Evolutionary conservation across 2,113 vertebrate genomes (phyloP).

Genomic region (Leiothrix lutea): DNA sequence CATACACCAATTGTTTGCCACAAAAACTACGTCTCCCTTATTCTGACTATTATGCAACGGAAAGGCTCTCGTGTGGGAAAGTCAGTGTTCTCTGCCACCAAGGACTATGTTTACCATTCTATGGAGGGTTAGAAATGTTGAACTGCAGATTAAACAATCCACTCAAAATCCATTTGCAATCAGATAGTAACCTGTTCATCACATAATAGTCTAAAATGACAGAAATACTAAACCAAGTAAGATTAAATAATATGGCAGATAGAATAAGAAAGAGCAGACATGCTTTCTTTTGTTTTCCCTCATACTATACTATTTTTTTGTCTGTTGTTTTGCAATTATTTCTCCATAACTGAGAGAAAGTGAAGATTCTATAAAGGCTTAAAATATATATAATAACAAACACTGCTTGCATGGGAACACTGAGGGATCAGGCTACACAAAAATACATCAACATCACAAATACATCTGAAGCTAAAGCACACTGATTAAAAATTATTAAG

Average conservation of each 20-base stretch:
- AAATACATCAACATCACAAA: not conserved
- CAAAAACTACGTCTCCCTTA: not conserved
- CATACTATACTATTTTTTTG: not conserved
- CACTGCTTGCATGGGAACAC: not conserved
- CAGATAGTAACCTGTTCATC: not conserved
- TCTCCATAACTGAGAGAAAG: not conserved
- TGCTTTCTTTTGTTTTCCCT: not conserved
- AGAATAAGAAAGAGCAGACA: not conserved
- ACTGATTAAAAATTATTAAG: not conserved
- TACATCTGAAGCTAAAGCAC: not conserved
- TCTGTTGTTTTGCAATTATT: not conserved
- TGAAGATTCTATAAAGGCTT: not conserved
- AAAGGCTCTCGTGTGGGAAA: not conserved
- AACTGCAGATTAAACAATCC: not conserved
- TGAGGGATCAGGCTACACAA: not conserved
- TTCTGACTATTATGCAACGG: not conserved
- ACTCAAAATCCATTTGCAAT: not conserved
- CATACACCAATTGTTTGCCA: not conserved
- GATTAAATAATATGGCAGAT: not conserved
- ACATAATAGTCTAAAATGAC: not conserved
- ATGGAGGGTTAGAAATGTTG: not conserved
- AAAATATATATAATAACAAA: not conserved
- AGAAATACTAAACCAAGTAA: not conserved
- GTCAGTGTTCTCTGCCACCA: not conserved
- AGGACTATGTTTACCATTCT: not conserved